Evolutionary conservation across 1,140 invertebrate species (phyloP).

Genomic region (Batillaria attramentaria): DNA sequence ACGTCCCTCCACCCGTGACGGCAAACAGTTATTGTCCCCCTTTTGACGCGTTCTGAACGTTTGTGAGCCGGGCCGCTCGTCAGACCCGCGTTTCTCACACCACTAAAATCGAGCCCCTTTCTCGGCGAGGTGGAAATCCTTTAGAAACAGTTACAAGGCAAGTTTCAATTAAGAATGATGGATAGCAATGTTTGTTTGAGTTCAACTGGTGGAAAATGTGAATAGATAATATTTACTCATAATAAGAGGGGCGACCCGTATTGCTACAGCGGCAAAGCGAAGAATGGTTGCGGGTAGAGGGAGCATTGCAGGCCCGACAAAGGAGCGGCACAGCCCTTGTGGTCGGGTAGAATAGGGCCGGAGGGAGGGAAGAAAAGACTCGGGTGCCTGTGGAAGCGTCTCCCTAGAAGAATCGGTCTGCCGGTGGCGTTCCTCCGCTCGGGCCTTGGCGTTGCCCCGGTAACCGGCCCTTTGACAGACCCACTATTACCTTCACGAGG

Average conservation of each 20-base stretch:
- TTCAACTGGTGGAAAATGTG: conserved; percentile 36
- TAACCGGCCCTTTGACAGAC: too few species aligned
- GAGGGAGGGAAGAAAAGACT: not conserved
- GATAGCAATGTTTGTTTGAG: conserved; percentile 39
- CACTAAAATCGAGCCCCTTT: not conserved
- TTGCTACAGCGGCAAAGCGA: not conserved
- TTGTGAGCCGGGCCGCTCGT: not conserved
- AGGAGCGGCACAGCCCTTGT: not conserved
- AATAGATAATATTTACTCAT: conserved; percentile 40
- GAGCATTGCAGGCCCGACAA: not conserved
- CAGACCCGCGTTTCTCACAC: not conserved
- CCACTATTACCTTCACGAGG: too few species aligned
- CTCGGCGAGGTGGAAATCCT: conserved; percentile 7
- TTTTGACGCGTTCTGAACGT: not conserved
- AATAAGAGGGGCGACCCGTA: conserved; percentile 25
- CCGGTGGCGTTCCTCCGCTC: too few species aligned
- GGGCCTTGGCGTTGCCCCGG: too few species aligned
- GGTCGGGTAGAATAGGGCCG: not conserved
- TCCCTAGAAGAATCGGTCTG: too few species aligned
- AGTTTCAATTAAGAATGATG: conserved; percentile 36
- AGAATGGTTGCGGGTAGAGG: not conserved
- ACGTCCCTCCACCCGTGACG: not conserved
- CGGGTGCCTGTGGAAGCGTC: too few species aligned
- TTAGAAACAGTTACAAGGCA: conserved; percentile 36
- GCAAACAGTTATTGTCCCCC: conserved; percentile 11